Base-by-base conservation (phyloP, 92 coral and sea anemone species). In the Phymanthus crucifer region DNA sequence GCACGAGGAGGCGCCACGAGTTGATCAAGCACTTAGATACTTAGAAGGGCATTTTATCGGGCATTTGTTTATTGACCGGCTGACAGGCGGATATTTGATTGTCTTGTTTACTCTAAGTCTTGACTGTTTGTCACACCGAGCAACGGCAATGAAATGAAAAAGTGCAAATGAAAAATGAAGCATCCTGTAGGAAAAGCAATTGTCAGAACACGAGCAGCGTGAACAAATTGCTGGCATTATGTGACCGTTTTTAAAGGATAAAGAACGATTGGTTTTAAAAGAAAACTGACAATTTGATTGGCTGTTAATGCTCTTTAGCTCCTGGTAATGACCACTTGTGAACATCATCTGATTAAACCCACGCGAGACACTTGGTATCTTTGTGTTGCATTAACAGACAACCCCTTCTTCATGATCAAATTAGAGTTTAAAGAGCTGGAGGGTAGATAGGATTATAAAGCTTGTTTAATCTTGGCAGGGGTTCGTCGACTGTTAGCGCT, bases 351-450 rank as follows among this genome's bases (percentile, higher is more conserved):
- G 8, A 24, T 61, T 1, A 61, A 61, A 61, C 33, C 68, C 26
- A 61, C 1, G 32, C 68, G 16, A 40, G 37, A 23, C 81, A 77
- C 81, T 77, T 77, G 81, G 61, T 70, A 24, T 77, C n/a, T 64
- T 77, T 77, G 72, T 77, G 10, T n/a, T 16, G 5, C 2, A n/a
- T 18, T 40, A 24, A 77, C n/a, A 61, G 65, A 77, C 72, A 77
- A 77, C 81, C 72, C 81, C 50, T 32, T 9, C 35, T 16, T 2
- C 27, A 77, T 61, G 23, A 61, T 47, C 65, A 58, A 35, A 52
- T 36, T 21, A 61, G 57, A 64, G 52, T 61, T 77, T 77, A 77
- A 77, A 77, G 81, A 61, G 72, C 81, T 35, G 32, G 65, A 1
- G 35, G 16, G 32, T 33, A 26, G 68, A 24, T 33, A 61, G 35